phyloP scores from a whole-genome alignment of 2,113 vertebrate species.

The Alligator mississippiensis region DNA sequence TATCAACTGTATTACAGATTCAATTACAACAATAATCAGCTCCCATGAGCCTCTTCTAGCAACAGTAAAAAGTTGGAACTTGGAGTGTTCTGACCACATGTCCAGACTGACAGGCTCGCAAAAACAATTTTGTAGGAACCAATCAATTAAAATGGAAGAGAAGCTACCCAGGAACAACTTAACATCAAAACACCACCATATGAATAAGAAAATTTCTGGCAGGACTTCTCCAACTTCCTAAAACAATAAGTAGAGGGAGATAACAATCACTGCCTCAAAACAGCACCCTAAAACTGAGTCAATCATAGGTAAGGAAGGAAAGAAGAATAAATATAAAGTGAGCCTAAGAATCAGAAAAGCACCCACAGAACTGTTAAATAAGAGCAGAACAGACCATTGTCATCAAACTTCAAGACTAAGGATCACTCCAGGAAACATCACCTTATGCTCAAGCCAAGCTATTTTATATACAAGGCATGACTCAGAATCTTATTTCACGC shows the following conservation, averaged over 20 bases:
- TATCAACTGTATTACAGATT: no score
- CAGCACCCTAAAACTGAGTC: background rate
- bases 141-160: background rate
- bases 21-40: no score
- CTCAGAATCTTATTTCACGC: background rate
- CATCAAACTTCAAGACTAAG: background rate
- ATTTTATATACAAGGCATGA: background rate
- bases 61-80: no score
- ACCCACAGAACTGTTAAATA: background rate
- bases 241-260: background rate
- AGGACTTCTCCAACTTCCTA: accelerated
- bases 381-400: background rate
- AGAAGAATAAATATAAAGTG: background rate
- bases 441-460: background rate
- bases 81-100: no score
- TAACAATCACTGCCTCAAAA: background rate
- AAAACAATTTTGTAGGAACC: no score
- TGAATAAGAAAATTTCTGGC: background rate
- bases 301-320: background rate
- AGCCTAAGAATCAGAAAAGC: background rate
- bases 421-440: background rate
- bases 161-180: background rate
- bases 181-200: background rate
- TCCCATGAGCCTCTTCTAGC: no score
- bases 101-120: no score